phyloP scores from a whole-genome alignment of 2,113 vertebrate species.

The Peromyscus californicus region DNA sequence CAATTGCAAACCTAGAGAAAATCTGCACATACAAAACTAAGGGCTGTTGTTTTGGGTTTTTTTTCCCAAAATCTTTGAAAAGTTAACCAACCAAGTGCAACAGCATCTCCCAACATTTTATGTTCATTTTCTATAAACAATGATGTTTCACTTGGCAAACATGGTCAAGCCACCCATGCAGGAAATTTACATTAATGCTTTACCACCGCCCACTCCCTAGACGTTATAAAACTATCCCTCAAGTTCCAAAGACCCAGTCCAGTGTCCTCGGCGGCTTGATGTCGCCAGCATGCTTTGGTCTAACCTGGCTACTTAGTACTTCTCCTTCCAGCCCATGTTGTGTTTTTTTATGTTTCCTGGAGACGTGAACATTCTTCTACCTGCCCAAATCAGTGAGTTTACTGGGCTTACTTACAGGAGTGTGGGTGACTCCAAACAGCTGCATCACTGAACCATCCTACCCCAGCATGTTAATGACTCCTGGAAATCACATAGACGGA shows the following conservation, averaged over 20 bases:
- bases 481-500: background rate
- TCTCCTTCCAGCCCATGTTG: background rate
- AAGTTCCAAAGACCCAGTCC: background rate
- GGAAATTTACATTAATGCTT: rapidly evolving
- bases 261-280: background rate
- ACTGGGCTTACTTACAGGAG: background rate
- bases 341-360: background rate
- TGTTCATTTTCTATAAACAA: background rate
- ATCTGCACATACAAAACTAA: background rate
- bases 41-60: background rate
- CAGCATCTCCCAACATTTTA: too few species aligned
- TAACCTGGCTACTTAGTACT: rapidly evolving
- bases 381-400: background rate
- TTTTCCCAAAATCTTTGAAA: background rate
- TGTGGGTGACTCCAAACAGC: background rate
- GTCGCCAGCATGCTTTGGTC: rapidly evolving
- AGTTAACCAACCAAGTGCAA: background rate
- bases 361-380: background rate
- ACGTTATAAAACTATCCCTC: background rate
- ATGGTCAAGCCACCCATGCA: too few species aligned
- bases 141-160: background rate
- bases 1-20: background rate
- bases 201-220: background rate
- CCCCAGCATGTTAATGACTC: background rate
- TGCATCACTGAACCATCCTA: background rate